Conservation (phyloP, 2,888 invertebrate genomes). For the Thelaira solivaga region DNA sequence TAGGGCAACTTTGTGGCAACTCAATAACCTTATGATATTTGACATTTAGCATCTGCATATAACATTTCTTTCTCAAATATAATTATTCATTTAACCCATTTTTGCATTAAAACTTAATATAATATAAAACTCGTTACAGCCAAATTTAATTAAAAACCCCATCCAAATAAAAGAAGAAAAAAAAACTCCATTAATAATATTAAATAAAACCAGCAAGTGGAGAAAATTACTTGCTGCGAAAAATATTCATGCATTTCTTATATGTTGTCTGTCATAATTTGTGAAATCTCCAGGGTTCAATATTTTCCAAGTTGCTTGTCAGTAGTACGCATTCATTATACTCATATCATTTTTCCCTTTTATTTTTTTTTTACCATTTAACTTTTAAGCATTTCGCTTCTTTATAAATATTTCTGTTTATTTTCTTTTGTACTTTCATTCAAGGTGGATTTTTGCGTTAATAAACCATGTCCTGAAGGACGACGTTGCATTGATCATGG, state of each 20-base stretch:
- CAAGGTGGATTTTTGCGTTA: conserved; percentile 84
- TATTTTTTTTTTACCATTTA: neutral
- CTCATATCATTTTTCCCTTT: neutral
- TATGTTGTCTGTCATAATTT: neutral
- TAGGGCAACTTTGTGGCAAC: too few relatives aligned
- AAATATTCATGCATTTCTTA: neutral
- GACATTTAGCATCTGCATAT: too few relatives aligned
- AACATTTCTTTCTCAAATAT: too few relatives aligned
- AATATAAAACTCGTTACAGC: too few relatives aligned
- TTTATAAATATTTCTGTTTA: neutral
- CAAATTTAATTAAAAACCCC: too few relatives aligned
- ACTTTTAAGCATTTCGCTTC: neutral
- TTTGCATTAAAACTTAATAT: too few relatives aligned
- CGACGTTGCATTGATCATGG: conserved; percentile 85
- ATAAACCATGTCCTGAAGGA: conserved; percentile 83
- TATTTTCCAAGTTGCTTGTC: neutral
- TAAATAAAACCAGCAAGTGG: too few relatives aligned
- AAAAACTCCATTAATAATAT: too few relatives aligned
- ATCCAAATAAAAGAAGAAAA: too few relatives aligned
- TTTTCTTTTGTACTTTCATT: conserved; percentile 8
- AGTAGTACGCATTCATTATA: too few relatives aligned
- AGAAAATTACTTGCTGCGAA: neutral
- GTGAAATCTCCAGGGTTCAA: neutral
- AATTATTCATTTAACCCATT: too few relatives aligned
- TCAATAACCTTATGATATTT: too few relatives aligned